Base-by-base conservation (phyloP, 2,888 invertebrate species). In the Dolichopus griseipennis region DNA sequence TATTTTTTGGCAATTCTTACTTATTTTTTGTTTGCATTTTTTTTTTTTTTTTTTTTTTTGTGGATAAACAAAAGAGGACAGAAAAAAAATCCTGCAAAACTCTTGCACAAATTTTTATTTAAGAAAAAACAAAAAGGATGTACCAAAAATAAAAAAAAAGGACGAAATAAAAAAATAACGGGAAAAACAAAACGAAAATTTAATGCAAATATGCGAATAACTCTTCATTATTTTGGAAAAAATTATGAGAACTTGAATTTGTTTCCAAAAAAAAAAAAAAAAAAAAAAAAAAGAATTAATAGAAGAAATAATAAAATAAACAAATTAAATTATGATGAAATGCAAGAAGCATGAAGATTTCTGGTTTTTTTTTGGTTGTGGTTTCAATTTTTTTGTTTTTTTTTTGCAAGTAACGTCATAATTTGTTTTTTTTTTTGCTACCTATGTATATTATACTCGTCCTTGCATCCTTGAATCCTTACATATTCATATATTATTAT, bases 201-300 rank as follows among this genome's bases (percentile, higher is more conserved):
- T 52, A 52, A 52, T 18, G 52, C 52, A 52, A 52, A 52, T 52
- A 52, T 52, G 52, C 15, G n/a, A 52, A 52, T 52, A 52, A 52
- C 15, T 37, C 37, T 37, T 37, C 37, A 37, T 37, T 37, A 37
- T 37, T 10, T 10, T 37, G 12, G 8, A 5, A 37, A 37, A 34
- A 37, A 18, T 52, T 52, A 52, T 15, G 52, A 52, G 15, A 52
- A 52, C 15, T 52, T 52, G 8, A n/a, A 15, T n/a, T 18, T 52
- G 18, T 52, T 12, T 52, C 41, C 41, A 12, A 41, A 1, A 52
- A 18, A 18, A 15, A 52, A 52, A 52, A 52, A 18, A n/a, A 52
- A 52, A 52, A 18, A 18, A 18, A 52, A n/a, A 52, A 52, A 6
- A 15, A n/a, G n/a, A n/a, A n/a, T n/a, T n/a, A 37, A 37, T 6